Percentiles rank a stretch among this genome's conserved stretches.
These are phyloP conservation scores for Saccopteryx bilineata DNA, from an alignment of 2,113 vertebrate species.

Conservation along the genomic window DNA sequence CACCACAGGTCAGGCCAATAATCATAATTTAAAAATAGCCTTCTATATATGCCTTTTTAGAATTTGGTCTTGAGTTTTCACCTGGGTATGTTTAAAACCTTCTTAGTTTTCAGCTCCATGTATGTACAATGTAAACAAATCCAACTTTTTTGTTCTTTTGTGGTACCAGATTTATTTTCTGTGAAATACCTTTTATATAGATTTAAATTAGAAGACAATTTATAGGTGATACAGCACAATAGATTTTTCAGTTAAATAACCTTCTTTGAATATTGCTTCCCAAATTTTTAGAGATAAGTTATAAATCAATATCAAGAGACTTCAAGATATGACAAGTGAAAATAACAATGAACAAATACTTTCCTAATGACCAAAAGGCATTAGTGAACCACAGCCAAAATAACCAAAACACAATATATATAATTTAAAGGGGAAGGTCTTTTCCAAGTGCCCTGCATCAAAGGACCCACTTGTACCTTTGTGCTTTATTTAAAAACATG, in stretches of 20 bases:
- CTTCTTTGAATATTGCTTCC: neutral
- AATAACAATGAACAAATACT: neutral
- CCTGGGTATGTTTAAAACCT: neutral
- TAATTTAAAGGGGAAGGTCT: conserved; percentile 81
- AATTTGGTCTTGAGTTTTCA: neutral
- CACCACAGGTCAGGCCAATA: too few relatives aligned
- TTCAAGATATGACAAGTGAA: conserved; percentile 15
- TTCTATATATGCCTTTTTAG: neutral
- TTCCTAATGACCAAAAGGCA: neutral
- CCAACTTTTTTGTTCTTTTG: neutral
- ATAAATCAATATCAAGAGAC: neutral
- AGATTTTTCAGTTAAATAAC: neutral
- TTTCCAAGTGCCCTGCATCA: conserved; percentile 81
- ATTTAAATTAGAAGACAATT: neutral
- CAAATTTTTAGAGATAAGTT: neutral
- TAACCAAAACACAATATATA: conserved; percentile 58
- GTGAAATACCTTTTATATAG: neutral
- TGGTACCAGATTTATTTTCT: neutral
- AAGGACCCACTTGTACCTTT: conserved; percentile 84
- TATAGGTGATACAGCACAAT: neutral
- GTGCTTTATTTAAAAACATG: conserved; percentile 90
- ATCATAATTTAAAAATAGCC: neutral
- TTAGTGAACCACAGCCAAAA: neutral
- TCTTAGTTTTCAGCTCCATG: neutral
- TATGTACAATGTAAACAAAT: conserved; percentile 4